A percentile compares a stretch with the other conserved stretches of the same genome.
phyloP scores from a whole-genome alignment of 2,888 invertebrate species.

The Thereva nobilitata region DNA sequence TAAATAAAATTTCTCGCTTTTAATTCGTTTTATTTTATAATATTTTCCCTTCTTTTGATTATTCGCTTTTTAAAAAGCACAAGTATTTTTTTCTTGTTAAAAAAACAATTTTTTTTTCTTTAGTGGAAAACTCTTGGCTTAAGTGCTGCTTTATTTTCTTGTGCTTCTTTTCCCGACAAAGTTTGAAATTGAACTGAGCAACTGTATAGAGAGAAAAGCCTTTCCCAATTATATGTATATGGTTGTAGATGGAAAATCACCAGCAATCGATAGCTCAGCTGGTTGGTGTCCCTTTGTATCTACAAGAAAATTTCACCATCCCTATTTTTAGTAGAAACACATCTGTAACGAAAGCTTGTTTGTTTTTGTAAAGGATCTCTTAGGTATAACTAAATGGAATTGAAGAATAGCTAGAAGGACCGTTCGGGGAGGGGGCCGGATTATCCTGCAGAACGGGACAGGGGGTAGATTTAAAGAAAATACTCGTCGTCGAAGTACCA shows the following conservation, averaged over 20 bases:
- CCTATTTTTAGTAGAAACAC: too few species aligned
- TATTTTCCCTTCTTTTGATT: neutral
- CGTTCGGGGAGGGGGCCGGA: too few species aligned
- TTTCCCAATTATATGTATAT: conserved; percentile 19
- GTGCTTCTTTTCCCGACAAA: conserved; percentile 27
- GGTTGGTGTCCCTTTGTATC: conserved; percentile 16
- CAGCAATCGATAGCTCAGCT: conserved; percentile 36
- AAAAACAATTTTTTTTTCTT: conserved; percentile 10
- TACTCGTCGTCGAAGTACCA: conserved; percentile 14
- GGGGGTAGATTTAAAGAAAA: conserved; percentile 4
- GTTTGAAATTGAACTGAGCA: conserved; percentile 26
- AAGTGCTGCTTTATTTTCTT: conserved; percentile 4
- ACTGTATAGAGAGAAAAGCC: conserved; percentile 9
- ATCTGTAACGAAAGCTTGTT: too few species aligned
- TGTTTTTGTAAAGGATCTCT: too few species aligned
- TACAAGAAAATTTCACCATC: conserved; percentile 1
- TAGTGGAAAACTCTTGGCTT: neutral
- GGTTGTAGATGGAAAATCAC: conserved; percentile 29
- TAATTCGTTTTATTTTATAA: neutral
- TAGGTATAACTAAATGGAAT: too few species aligned
- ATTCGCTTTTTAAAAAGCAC: conserved; percentile 22
- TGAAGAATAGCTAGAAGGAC: too few species aligned
- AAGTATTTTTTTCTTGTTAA: conserved; percentile 14
- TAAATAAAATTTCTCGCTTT: conserved; percentile 14
- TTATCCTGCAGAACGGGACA: too few species aligned